Evolutionary conservation across 2,797 vertebrate genomes (phyloP).

Genomic region (Squalus acanthias): DNA sequence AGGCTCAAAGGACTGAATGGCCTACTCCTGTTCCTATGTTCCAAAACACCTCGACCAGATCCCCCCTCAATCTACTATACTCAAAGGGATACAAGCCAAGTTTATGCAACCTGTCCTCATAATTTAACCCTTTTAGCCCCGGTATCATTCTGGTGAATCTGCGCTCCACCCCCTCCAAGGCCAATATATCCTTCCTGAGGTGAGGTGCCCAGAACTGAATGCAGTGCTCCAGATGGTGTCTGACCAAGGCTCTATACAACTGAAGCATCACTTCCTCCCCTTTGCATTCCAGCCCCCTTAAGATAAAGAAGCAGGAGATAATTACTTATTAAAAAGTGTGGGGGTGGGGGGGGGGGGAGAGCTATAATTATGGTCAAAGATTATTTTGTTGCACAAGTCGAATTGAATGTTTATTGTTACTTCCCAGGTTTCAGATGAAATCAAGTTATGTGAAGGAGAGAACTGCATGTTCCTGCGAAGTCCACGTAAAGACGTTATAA

Average conservation of each 20-base stretch:
- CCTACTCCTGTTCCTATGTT: too few species aligned
- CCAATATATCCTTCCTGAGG: too few species aligned
- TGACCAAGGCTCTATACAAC: too few species aligned
- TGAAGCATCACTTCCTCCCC: too few species aligned
- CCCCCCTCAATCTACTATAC: background rate
- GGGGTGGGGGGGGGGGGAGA: background rate
- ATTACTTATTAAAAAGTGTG: background rate
- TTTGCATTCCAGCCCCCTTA: background rate
- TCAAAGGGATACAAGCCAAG: background rate
- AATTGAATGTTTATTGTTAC: background rate
- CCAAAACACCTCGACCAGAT: background rate
- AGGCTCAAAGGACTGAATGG: too few species aligned
- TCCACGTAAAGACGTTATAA: slow-evolving; percentile 61
- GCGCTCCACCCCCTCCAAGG: too few species aligned
- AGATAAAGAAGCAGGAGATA: background rate
- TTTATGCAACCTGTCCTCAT: background rate
- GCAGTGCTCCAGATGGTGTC: too few species aligned
- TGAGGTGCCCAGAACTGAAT: too few species aligned
- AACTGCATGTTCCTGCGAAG: slow-evolving; percentile 69
- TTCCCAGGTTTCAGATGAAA: slow-evolving; percentile 67
- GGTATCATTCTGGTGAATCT: too few species aligned
- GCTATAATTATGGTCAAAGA: too few species aligned
- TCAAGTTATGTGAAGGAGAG: slow-evolving; percentile 68
- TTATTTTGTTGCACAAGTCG: background rate
- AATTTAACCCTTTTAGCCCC: background rate